These are phyloP conservation scores for Microtus richardsoni DNA, from an alignment of 2,113 vertebrate species.

Conservation along the genomic window DNA sequence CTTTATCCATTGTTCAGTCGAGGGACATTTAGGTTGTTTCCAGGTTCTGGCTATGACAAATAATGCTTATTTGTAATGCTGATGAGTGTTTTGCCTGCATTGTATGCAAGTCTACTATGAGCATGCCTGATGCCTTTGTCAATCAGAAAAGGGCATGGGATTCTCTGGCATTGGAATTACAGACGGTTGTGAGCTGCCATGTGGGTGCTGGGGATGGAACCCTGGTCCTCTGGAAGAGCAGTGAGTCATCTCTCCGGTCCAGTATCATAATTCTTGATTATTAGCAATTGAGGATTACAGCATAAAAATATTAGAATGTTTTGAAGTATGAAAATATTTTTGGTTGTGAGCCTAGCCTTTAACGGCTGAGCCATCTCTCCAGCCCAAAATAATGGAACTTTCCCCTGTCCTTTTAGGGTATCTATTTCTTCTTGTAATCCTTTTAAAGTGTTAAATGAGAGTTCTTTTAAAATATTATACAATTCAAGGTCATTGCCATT, in stretches of 20 bases:
- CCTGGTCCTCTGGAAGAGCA: background rate
- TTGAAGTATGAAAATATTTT: background rate
- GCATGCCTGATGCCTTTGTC: background rate
- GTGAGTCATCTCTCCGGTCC: background rate
- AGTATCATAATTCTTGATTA: background rate
- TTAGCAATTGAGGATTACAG: background rate
- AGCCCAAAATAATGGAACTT: background rate
- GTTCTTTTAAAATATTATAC: background rate
- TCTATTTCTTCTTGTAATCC: background rate
- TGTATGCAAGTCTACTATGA: background rate
- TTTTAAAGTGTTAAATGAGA: background rate
- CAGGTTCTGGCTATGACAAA: too few species aligned
- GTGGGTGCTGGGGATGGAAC: background rate
- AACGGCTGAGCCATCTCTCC: too few species aligned
- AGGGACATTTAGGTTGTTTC: too few species aligned
- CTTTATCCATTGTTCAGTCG: too few species aligned
- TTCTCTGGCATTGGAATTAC: background rate
- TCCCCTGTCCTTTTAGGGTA: background rate
- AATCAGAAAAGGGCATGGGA: background rate
- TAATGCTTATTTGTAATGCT: background rate
- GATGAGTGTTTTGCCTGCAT: background rate
- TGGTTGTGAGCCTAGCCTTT: too few species aligned
- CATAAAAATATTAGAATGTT: constrained; percentile 22
- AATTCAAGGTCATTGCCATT: background rate
- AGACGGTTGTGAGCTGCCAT: background rate